These are phyloP conservation scores for Alsophila aescularia DNA, from an alignment of 2,888 invertebrate genomes.

Conservation along the genomic window DNA sequence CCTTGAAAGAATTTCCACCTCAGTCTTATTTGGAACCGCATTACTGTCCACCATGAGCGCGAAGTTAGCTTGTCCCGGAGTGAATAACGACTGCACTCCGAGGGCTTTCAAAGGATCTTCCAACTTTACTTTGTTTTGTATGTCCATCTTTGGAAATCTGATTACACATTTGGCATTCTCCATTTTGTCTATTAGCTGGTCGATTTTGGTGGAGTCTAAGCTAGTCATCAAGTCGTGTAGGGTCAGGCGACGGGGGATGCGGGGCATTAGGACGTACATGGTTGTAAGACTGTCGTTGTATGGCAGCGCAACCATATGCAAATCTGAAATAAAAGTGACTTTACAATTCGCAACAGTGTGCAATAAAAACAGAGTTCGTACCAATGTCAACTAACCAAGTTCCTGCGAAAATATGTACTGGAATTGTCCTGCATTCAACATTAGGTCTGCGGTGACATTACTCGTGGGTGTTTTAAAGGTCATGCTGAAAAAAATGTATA, in stretches of 20 bases:
- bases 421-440: slow-evolving; percentile 83
- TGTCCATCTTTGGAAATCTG: slow-evolving; percentile 89
- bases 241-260: slow-evolving; percentile 58
- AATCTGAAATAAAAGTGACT: slow-evolving; percentile 62
- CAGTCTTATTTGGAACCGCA: slow-evolving; percentile 46
- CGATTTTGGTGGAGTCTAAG: slow-evolving; percentile 77
- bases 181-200: slow-evolving; percentile 76
- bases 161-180: slow-evolving; percentile 78
- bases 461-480: slow-evolving; percentile 75
- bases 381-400: slow-evolving; percentile 52
- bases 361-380: background rate
- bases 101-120: slow-evolving; percentile 81
- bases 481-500: slow-evolving; percentile 62
- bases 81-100: slow-evolving; percentile 87
- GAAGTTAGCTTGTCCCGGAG: slow-evolving; percentile 85
- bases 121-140: slow-evolving; percentile 85
- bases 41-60: slow-evolving; percentile 83
- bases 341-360: background rate
- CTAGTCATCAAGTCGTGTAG: slow-evolving; percentile 75
- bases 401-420: slow-evolving; percentile 55
- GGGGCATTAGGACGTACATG: slow-evolving; percentile 88
- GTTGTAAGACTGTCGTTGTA: slow-evolving; percentile 87
- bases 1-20: slow-evolving; percentile 54
- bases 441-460: slow-evolving; percentile 83
- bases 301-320: slow-evolving; percentile 88